Evolutionary conservation across 1,140 invertebrate genomes (phyloP).

Genomic region (Aphidius ervi): DNA sequence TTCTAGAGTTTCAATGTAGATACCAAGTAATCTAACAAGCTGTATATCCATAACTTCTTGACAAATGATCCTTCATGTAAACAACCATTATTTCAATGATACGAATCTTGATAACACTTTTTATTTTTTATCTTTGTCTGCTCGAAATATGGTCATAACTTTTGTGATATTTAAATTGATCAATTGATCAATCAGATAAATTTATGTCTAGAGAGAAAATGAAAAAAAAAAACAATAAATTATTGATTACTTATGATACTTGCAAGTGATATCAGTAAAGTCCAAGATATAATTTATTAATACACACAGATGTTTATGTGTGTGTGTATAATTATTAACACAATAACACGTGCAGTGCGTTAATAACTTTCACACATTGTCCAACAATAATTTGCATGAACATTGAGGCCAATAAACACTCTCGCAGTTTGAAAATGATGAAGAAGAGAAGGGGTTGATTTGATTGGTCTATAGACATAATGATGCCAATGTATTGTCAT

Average conservation of each 20-base stretch:
- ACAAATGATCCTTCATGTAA: conserved; percentile 21
- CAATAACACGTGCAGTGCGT: too few relatives aligned
- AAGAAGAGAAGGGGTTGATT: conserved; percentile 27
- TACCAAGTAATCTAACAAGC: conserved; percentile 1
- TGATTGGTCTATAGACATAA: conserved; percentile 39
- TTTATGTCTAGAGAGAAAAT: too few relatives aligned
- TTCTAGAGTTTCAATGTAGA: conserved; percentile 20
- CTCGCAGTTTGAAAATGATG: conserved; percentile 33
- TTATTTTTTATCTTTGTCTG: neutral
- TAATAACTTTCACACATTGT: conserved; percentile 4
- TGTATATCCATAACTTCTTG: conserved; percentile 7
- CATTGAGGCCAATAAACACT: conserved; percentile 38
- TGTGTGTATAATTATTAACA: too few relatives aligned
- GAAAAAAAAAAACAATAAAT: too few relatives aligned
- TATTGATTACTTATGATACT: too few relatives aligned
- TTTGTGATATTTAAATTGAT: too few relatives aligned
- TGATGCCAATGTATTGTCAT: conserved; percentile 39
- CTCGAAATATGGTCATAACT: neutral
- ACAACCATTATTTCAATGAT: conserved; percentile 15
- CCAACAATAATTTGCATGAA: conserved; percentile 30
- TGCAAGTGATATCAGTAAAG: too few relatives aligned
- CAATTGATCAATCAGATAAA: too few relatives aligned
- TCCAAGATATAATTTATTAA: too few relatives aligned
- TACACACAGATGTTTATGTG: too few relatives aligned
- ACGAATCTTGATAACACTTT: neutral